Conservation (phyloP, 2,797 vertebrate species). For the Natrix natrix region DNA sequence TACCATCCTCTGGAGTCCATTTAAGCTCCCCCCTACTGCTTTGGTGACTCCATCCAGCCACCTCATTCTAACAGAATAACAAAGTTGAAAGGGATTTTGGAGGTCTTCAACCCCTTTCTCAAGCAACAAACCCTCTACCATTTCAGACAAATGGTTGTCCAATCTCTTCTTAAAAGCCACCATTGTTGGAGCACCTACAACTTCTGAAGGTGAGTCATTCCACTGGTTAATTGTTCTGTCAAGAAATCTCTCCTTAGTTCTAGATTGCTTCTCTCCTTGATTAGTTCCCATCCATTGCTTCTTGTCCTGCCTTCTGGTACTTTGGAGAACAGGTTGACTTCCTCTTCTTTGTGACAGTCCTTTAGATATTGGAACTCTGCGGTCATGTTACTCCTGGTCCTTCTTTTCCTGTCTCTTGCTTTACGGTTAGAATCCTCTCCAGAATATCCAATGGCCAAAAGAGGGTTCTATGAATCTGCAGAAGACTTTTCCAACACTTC, state of each 20-base stretch:
- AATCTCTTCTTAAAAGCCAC: not conserved
- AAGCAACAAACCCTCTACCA: not conserved
- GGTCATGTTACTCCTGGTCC: not conserved
- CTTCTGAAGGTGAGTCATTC: not conserved
- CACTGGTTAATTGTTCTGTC: not conserved
- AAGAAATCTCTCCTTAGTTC: not conserved
- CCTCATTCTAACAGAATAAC: not conserved
- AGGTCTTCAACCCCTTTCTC: not conserved
- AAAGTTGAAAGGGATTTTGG: not conserved
- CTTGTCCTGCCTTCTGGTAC: not conserved
- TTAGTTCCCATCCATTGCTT: not conserved
- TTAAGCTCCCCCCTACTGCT: too few relatives aligned
- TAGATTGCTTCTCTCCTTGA: not conserved
- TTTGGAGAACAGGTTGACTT: not conserved
- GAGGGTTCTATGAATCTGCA: not conserved
- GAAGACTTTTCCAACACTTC: not conserved
- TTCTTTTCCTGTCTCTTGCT: not conserved
- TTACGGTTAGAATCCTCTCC: not conserved
- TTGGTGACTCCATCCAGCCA: too few relatives aligned
- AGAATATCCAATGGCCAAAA: not conserved
- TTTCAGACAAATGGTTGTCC: not conserved
- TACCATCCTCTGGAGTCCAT: too few relatives aligned
- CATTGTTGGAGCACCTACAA: not conserved
- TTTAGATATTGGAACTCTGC: not conserved
- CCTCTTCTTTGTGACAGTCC: not conserved